These are phyloP conservation scores for Silurus aristotelis DNA, from an alignment of 2,797 vertebrate genomes.

Conservation along the genomic window DNA sequence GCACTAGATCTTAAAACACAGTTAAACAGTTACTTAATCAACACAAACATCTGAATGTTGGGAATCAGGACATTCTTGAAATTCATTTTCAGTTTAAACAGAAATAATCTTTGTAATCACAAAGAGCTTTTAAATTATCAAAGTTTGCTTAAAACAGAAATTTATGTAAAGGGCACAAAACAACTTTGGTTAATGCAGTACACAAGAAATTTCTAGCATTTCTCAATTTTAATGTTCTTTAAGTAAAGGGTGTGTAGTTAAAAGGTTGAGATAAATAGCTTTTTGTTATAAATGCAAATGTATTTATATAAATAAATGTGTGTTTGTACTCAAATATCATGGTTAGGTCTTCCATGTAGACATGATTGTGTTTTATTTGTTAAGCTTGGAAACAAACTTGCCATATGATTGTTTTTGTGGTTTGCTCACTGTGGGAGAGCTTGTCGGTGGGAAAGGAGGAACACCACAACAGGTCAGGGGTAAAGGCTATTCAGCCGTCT, in stretches of 20 bases:
- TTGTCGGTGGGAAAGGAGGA: too few relatives aligned
- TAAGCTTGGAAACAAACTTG: background rate
- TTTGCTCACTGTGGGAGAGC: too few relatives aligned
- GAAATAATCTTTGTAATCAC: background rate
- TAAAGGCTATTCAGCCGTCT: too few relatives aligned
- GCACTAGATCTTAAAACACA: background rate
- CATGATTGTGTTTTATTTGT: background rate
- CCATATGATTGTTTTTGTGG: background rate
- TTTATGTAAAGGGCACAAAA: background rate
- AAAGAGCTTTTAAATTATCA: background rate
- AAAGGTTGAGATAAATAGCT: background rate
- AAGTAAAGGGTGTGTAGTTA: slow-evolving; percentile 20
- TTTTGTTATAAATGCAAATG: background rate
- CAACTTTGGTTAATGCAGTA: background rate
- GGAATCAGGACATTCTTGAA: background rate
- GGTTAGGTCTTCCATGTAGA: background rate
- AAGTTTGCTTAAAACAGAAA: background rate
- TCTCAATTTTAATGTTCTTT: background rate
- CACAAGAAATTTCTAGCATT: background rate
- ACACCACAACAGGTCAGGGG: too few relatives aligned
- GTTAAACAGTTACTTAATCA: background rate
- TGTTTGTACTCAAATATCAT: background rate
- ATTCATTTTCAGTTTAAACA: background rate
- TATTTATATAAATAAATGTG: background rate
- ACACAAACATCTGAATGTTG: background rate